Evolutionary conservation across 1,140 invertebrate genomes (phyloP), one percentile per base, ranked within the genome.

Genomic region (Drosophila biarmipes): DNA sequence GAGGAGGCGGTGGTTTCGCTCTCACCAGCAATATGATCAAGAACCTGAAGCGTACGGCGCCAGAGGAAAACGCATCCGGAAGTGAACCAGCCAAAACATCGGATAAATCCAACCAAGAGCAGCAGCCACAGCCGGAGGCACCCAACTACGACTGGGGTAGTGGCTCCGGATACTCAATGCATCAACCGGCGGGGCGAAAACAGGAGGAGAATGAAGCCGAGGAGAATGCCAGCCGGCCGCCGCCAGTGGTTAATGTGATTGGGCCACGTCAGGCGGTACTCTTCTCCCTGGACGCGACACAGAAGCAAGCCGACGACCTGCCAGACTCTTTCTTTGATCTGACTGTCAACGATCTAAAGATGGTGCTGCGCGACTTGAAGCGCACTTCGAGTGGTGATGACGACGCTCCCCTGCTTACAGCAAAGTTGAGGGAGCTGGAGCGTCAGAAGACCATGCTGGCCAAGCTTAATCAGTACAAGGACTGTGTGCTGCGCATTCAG

Each of bases 271-370:
- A 95, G 79, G 95, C 95, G 1, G 92, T 96, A 48, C 87, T 95
- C 27, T 97, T 96, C 82, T 94, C 95, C 49, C 93, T 95, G 68
- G 94, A 95, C 73, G 92, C 91, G 2, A 91, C 93, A 6, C 91
- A 93, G 90, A 92, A 93, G 35, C 90, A 94, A 54, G 90, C 93
- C 2, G 93, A 95, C 61, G 95, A 97, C 59, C 87, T 96, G 31
- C 95, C 96, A 14, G 97, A 98, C 92, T 95, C 95, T 72, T 98
- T 98, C 89, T 98, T 96, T 92, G 96, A 97, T 64, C 86, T 97
- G 15, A 97, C 96, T 19, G 93, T 96, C 19, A 94, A 95, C 58
- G 97, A 98, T 93, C 94, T 97, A 0, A 94, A 94, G 78, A 93
- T 93, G 87, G 92, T 98, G 14, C 92, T 96, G 29, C 92, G 94